Evolutionary conservation across 2,797 vertebrate species (phyloP), one percentile per base, ranked within the genome.

Genomic region (Pitangus sulphuratus): DNA sequence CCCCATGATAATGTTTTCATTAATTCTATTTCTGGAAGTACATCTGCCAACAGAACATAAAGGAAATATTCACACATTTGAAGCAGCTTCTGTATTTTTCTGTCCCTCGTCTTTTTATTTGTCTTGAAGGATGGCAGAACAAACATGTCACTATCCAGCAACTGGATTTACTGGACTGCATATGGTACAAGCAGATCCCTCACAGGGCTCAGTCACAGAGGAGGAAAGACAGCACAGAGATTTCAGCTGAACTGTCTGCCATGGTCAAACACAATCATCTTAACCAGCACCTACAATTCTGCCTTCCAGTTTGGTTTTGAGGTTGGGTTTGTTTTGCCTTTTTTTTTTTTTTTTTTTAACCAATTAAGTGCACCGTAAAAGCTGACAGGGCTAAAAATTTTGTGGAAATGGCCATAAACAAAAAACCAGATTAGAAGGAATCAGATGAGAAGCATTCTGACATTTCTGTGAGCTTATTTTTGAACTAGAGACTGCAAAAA

Each of bases 391-490:
- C 19, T 57, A 92, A 87, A 77, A 30, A 66, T 22, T 60, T 60
- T 76, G 31, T 65, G 72, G 22, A 87, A 94, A 60, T 13, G 69
- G 42, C 62, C 69, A 62, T 56, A 82, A 95, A 65, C 16, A 30
- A 90, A 60, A 53, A 87, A 58, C 47, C 16, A 71, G 53, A 58
- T 61, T 26, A 40, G 58, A 39, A 40, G 37, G 58, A 39, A 60
- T 14, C 50, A 30, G 26, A 17, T 28, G 50, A 28, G 48, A 10
- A 28, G 17, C 37, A 92, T 58, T 84, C 80, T 91, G 87, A 82
- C 56, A 72, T 78, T 95, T 93, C 39, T 51, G 14, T 57, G 45
- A 78, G 69, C 45, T 93, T 71, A 39, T 68, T 93, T 96, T 74
- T 89, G 50, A 97, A 60, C 69, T 71, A 40, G 0, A 0, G 78